Evolutionary conservation across 1,140 invertebrate genomes (phyloP), one percentile per base, ranked within the genome.

Genomic region (Belonocnema kinseyi): DNA sequence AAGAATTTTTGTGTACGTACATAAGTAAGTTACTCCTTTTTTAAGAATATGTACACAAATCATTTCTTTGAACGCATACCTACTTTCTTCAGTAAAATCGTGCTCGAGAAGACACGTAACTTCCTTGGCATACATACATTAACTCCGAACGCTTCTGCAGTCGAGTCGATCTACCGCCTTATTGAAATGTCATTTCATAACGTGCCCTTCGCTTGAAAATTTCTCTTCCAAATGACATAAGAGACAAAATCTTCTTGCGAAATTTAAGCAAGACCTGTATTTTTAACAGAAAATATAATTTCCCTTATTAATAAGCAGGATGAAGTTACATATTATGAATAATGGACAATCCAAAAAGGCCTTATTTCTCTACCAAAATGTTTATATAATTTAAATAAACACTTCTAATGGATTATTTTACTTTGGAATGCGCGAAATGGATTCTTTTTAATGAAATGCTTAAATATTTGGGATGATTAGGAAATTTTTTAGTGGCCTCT

Each of bases 131-230:
- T 66, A 66, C 61, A 66, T 66, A 66, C 61, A 66, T 66, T 66
- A 66, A 40, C 61, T 26, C 33, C 61, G 26, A 66, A 21, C 61
- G 61, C 61, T 66, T 66, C 61, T 66, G 61, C 61, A 46, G 61
- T 46, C 40, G 40, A 46, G 40, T 46, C 40, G 40, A 66, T 66
- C 26, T 66, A 21, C 61, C 61, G 61, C 61, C 54, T 66, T 66
- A 66, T 66, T 66, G 61, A 66, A 66, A 66, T 66, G 61, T 66
- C 61, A 66, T 66, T 66, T 66, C 61, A 66, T 66, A 66, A 66
- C 61, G 46, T 66, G 61, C 61, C 61, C 61, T 66, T 66, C 61
- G 61, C 33, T 66, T 46, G 13, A 40, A 33, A 66, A 66, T 66
- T 66, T 66, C 61, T 66, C 61, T 66, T 66, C 5, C 14, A 46